phyloP scores from a whole-genome alignment of 2,113 vertebrate genomes.

The Lepisosteus oculatus region DNA sequence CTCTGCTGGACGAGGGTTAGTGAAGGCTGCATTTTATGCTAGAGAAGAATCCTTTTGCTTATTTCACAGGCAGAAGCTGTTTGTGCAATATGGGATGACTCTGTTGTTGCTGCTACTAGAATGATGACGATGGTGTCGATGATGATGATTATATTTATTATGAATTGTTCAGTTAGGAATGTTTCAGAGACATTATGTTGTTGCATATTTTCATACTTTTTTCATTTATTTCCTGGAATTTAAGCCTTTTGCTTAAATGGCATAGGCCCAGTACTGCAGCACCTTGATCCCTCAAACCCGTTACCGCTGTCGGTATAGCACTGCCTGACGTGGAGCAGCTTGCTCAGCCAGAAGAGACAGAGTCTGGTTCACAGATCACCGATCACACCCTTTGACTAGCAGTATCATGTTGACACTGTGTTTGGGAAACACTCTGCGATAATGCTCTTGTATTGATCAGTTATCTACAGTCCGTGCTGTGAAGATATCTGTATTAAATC shows the following conservation, averaged over 20 bases:
- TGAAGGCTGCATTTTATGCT: not conserved
- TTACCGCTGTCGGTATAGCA: constrained; percentile 22
- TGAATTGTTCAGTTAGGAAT: constrained; percentile 21
- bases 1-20: not conserved
- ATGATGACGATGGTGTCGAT: not conserved
- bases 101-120: constrained; percentile 28
- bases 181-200: too few relatives aligned
- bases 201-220: too few relatives aligned
- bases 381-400: constrained; percentile 29
- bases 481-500: constrained; percentile 53
- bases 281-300: not conserved
- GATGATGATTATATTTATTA: constrained; percentile 34
- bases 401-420: constrained; percentile 53
- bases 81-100: constrained; percentile 19
- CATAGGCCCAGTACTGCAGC: constrained; percentile 33
- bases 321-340: constrained; percentile 17
- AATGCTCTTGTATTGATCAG: constrained; percentile 61
- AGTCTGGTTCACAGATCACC: constrained; percentile 39
- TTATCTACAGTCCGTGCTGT: constrained; percentile 53
- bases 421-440: constrained; percentile 61
- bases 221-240: too few relatives aligned
- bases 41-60: constrained; percentile 13
- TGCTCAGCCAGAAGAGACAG: not conserved
- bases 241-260: too few relatives aligned
- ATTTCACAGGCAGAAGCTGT: constrained; percentile 21